Conservation (phyloP, 1,140 invertebrate species). For the Caerostris extrusa region DNA sequence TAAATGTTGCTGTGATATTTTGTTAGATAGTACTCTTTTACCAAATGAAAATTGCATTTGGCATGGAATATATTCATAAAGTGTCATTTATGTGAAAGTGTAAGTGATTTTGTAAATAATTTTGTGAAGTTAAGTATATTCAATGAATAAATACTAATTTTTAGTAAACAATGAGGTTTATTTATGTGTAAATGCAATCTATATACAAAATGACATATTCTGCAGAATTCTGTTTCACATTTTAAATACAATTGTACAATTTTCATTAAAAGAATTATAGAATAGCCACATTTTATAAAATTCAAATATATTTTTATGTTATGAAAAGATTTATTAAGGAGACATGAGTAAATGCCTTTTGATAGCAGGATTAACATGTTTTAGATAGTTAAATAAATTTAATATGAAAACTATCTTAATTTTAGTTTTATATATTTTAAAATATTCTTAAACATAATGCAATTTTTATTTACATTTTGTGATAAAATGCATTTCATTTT, state of each 20-base stretch:
- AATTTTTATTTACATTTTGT: too few species aligned
- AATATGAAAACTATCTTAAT: too few species aligned
- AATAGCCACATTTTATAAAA: background rate
- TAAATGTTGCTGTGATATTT: conserved; percentile 57
- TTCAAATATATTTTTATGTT: background rate
- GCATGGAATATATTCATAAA: conserved; percentile 46
- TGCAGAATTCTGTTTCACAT: conserved; percentile 1
- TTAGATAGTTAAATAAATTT: too few species aligned
- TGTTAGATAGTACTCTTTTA: conserved; percentile 56
- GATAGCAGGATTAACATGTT: too few species aligned
- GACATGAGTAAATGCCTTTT: too few species aligned
- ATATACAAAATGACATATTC: conserved; percentile 56
- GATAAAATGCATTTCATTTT: too few species aligned
- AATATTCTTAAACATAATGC: too few species aligned
- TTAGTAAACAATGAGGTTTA: conserved; percentile 25
- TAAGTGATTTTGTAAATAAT: background rate
- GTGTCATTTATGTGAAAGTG: background rate
- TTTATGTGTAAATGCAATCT: conserved; percentile 44
- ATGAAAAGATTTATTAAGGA: background rate
- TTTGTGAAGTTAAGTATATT: background rate
- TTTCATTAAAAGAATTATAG: background rate
- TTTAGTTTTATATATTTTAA: too few species aligned
- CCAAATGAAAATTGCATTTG: conserved; percentile 53
- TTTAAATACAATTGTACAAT: conserved; percentile 42
- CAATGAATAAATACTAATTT: background rate